Percentiles rank a stretch among this genome's conserved stretches.
These are phyloP conservation scores for Dryobotodes eremita DNA, from an alignment of 2,888 invertebrate genomes.

Conservation along the genomic window DNA sequence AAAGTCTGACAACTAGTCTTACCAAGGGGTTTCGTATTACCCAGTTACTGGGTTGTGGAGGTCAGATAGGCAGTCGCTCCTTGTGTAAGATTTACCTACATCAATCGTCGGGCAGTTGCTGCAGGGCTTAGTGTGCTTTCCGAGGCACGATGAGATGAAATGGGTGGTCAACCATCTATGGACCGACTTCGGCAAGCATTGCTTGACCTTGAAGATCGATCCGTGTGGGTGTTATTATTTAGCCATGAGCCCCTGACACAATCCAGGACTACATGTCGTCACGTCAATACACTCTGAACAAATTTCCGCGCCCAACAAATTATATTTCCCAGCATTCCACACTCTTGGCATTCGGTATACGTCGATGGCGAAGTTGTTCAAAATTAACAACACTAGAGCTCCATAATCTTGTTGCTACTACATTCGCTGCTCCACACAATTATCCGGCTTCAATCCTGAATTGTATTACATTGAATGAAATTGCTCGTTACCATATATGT, in stretches of 20 bases:
- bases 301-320: neutral
- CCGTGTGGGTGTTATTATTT: neutral
- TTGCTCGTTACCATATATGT: no score
- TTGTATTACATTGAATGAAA: constrained; percentile 25
- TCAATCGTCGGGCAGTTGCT: no score
- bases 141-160: neutral
- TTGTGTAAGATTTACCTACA: no score
- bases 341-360: neutral
- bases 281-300: neutral
- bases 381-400: neutral
- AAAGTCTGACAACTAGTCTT: no score
- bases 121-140: neutral
- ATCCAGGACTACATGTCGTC: neutral
- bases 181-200: neutral
- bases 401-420: constrained; percentile 2
- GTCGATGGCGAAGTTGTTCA: neutral
- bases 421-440: neutral
- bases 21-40: no score
- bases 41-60: no score
- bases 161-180: neutral
- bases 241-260: neutral
- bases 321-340: neutral
- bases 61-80: no score
- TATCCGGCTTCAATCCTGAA: constrained; percentile 1
- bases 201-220: neutral